A percentile compares a stretch with the other conserved stretches of the same genome.
Conservation (phyloP, 30 jellyfish, hydroid and myxozoan genomes). For the Pelagia noctiluca region DNA sequence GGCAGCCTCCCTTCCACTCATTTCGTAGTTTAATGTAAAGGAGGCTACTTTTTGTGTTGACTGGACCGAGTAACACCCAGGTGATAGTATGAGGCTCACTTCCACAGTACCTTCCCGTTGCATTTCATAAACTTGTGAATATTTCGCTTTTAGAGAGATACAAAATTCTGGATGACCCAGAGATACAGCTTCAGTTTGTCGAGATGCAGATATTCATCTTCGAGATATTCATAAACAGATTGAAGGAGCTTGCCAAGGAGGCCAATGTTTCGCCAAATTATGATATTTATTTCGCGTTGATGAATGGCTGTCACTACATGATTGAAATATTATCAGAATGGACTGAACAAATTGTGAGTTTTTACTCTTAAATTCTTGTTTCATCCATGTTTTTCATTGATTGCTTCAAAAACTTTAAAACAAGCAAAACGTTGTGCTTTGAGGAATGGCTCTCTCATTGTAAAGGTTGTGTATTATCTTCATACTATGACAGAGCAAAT, state of each 20-base stretch:
- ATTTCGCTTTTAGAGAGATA: conserved; percentile 60
- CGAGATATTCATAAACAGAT: conserved; percentile 35
- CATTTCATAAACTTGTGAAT: not conserved
- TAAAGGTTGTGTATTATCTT: no score
- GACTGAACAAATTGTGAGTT: conserved; percentile 80
- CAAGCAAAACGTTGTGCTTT: no score
- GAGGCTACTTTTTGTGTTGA: no score
- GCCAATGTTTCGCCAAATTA: conserved; percentile 59
- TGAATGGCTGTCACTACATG: conserved; percentile 79
- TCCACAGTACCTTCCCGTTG: no score
- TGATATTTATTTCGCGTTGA: conserved; percentile 45
- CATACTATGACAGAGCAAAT: no score
- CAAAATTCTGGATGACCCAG: conserved; percentile 47
- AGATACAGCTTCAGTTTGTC: conserved; percentile 66
- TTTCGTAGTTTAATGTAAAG: no score
- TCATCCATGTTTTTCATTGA: not conserved
- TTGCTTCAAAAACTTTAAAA: not conserved
- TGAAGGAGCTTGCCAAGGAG: conserved; percentile 58
- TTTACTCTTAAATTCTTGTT: not conserved
- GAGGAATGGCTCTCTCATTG: no score
- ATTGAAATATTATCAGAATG: conserved; percentile 74
- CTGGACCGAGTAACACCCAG: no score
- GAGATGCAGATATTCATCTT: conserved; percentile 38
- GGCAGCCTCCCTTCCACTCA: not conserved
- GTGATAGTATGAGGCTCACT: no score